phyloP scores from a whole-genome alignment of 2,888 invertebrate genomes.

The Dynastes hyllus region DNA sequence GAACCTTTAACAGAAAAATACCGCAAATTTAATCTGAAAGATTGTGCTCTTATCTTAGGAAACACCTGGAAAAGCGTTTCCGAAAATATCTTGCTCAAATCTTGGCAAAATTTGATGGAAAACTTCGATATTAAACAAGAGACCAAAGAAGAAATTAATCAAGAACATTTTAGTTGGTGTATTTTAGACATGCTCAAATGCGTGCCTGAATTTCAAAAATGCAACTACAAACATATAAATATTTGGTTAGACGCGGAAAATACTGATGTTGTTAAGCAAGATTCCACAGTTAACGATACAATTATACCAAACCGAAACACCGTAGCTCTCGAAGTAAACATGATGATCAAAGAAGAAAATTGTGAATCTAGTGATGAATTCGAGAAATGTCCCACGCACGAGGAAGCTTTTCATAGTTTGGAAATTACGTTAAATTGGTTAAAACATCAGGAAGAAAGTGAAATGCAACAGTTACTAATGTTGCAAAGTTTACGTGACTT shows the following conservation, averaged over 20 bases:
- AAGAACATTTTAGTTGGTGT: neutral
- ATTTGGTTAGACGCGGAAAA: neutral
- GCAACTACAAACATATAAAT: neutral
- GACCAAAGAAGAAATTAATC: neutral
- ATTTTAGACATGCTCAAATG: neutral
- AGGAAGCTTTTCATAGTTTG: too few species aligned
- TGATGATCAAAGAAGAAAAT: too few species aligned
- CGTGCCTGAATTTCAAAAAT: neutral
- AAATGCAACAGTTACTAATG: too few species aligned
- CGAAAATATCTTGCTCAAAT: neutral
- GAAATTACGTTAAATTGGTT: too few species aligned
- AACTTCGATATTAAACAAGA: neutral
- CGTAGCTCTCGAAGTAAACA: too few species aligned
- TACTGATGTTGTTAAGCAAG: too few species aligned
- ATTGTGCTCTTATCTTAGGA: neutral
- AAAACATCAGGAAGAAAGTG: too few species aligned
- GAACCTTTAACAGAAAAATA: neutral
- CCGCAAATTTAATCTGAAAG: neutral
- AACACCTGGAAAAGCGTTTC: neutral
- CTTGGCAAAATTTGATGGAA: neutral
- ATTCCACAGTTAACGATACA: too few species aligned
- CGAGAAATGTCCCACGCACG: too few species aligned
- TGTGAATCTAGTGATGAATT: too few species aligned
- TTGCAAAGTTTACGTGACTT: too few species aligned
- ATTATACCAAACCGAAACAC: too few species aligned